Evolutionary conservation across 2,113 vertebrate species (phyloP).

Genomic region (Patagioenas fasciata): DNA sequence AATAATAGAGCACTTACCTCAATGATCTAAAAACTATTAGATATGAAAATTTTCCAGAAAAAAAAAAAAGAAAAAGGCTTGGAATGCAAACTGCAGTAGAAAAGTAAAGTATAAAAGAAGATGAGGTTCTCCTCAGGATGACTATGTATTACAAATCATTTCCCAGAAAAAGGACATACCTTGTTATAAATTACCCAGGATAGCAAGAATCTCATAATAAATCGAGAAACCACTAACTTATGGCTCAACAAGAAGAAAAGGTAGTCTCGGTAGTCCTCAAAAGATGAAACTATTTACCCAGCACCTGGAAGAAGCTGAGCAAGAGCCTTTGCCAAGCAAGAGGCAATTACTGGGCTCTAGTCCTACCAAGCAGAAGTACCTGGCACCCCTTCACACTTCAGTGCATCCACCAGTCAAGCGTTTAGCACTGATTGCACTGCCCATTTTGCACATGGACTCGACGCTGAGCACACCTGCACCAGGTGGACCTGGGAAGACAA

Average conservation of each 20-base stretch:
- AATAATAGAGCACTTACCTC: neutral
- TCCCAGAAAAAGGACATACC: neutral
- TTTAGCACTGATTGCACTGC: neutral
- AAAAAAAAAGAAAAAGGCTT: neutral
- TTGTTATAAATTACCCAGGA: neutral
- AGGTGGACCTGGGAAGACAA: neutral
- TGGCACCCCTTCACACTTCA: neutral
- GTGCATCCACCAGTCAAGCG: neutral
- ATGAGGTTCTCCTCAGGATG: rapidly evolving
- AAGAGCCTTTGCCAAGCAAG: neutral
- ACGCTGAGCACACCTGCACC: neutral
- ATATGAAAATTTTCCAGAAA: neutral
- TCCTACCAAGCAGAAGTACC: neutral
- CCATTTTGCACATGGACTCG: neutral
- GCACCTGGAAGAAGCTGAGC: neutral
- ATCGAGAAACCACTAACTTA: neutral
- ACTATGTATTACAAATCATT: neutral
- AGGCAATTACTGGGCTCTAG: neutral
- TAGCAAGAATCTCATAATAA: neutral
- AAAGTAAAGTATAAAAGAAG: neutral
- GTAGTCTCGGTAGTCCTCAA: neutral
- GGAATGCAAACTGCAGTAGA: neutral
- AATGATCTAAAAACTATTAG: neutral
- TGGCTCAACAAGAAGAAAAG: neutral
- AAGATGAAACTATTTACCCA: neutral